A percentile compares a stretch with the other conserved stretches of the same genome.
Conservation (phyloP, 2,797 vertebrate species). For the Tamandua tetradactyla region DNA sequence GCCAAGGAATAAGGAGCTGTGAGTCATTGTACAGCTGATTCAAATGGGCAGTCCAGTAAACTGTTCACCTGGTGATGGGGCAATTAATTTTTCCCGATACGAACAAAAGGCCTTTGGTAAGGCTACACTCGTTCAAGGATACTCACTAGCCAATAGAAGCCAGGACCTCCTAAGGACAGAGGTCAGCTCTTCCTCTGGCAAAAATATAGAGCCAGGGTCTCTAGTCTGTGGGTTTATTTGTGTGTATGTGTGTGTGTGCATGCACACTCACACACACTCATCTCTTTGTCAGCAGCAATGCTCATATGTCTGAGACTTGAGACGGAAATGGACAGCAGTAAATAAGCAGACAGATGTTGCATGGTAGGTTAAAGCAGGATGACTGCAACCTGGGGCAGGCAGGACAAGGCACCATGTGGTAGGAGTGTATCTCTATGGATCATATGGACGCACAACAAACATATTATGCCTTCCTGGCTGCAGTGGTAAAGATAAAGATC, state of each 20-base stretch:
- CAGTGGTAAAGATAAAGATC: constrained; percentile 1
- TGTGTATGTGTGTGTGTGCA: neutral
- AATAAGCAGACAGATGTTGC: neutral
- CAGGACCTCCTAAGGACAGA: neutral
- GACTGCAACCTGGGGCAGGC: neutral
- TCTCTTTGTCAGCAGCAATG: neutral
- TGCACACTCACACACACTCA: neutral
- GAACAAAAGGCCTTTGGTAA: neutral
- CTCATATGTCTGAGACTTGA: neutral
- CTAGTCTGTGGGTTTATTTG: neutral
- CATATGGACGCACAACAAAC: neutral
- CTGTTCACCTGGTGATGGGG: neutral
- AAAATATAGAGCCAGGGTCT: neutral
- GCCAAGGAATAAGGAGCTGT: neutral
- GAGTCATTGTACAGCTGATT: neutral
- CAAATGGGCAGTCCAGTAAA: neutral
- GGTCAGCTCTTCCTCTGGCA: neutral
- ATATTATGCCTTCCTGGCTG: neutral
- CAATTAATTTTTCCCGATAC: neutral
- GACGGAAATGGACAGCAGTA: neutral
- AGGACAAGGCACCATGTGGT: neutral
- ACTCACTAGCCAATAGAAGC: neutral
- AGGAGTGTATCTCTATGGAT: neutral
- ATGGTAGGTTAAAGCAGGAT: no score
- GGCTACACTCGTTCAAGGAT: neutral